These are phyloP conservation scores for Leptosomus discolor DNA, from an alignment of 2,113 vertebrate genomes.

Conservation along the genomic window DNA sequence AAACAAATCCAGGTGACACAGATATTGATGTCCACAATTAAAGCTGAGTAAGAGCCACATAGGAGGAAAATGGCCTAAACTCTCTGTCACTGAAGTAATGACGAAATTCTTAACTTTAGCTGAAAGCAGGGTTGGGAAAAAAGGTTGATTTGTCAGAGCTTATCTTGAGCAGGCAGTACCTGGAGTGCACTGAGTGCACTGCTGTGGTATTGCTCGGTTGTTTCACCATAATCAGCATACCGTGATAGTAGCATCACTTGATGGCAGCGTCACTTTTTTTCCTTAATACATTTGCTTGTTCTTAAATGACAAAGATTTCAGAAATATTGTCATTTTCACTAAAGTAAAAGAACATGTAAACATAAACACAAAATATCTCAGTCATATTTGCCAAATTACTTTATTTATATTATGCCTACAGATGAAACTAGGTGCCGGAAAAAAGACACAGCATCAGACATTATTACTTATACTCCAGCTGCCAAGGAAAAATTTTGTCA, in stretches of 20 bases:
- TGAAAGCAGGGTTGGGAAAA: background rate
- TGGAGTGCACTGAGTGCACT: background rate
- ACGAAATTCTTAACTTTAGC: background rate
- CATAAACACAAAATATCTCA: background rate
- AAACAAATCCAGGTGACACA: background rate
- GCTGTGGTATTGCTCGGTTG: background rate
- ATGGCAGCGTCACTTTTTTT: background rate
- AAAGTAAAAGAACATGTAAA: background rate
- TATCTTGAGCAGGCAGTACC: background rate
- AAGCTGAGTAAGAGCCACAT: background rate
- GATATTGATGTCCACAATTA: background rate
- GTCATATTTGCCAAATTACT: conserved; percentile 29
- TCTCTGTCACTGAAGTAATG: background rate
- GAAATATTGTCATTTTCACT: too few species aligned
- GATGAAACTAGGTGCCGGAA: conserved; percentile 14
- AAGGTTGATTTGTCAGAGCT: background rate
- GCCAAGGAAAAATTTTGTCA: background rate
- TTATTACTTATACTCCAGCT: conserved; percentile 16
- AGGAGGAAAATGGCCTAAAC: background rate
- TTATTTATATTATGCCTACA: conserved; percentile 62
- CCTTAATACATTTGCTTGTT: background rate
- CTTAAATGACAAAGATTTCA: background rate
- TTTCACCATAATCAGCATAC: background rate
- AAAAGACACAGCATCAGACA: conserved; percentile 2
- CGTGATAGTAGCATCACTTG: background rate